Conservation (phyloP, 92 coral and sea anemone species). For the Palythoa caribaeorum region DNA sequence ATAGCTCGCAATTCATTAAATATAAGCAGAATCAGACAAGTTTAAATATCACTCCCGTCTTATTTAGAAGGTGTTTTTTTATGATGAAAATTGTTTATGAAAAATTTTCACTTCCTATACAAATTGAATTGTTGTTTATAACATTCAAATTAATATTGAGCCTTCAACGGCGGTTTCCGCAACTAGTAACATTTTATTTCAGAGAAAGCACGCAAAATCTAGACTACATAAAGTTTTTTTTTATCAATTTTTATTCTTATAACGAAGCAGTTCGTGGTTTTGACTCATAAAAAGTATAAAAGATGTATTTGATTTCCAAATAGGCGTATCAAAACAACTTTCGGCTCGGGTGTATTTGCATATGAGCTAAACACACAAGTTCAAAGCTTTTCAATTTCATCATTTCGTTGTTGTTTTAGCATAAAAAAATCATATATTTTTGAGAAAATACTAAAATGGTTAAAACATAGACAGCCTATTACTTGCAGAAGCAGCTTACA, state of each 20-base stretch:
- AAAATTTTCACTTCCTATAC: not conserved
- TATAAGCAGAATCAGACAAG: no score
- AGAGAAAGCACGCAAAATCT: not conserved
- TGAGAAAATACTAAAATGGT: not conserved
- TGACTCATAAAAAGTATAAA: not conserved
- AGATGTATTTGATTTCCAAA: not conserved
- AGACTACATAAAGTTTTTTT: not conserved
- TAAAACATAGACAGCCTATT: not conserved
- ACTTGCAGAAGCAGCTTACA: not conserved
- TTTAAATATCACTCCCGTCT: no score
- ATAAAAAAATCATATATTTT: not conserved
- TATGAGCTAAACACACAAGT: not conserved
- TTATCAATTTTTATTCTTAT: not conserved
- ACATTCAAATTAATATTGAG: not conserved
- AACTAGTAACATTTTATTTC: not conserved
- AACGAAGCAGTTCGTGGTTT: not conserved
- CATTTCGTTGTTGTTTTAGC: not conserved
- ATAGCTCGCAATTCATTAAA: no score
- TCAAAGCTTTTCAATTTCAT: not conserved
- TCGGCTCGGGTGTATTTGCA: not conserved
- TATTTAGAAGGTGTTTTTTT: no score
- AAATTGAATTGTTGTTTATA: not conserved
- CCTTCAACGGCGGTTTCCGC: not conserved
- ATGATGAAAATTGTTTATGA: not conserved
- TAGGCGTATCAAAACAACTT: constrained; percentile 7